Conservation (phyloP, 2,113 vertebrate species). For the Protobothrops flavoviridis region DNA sequence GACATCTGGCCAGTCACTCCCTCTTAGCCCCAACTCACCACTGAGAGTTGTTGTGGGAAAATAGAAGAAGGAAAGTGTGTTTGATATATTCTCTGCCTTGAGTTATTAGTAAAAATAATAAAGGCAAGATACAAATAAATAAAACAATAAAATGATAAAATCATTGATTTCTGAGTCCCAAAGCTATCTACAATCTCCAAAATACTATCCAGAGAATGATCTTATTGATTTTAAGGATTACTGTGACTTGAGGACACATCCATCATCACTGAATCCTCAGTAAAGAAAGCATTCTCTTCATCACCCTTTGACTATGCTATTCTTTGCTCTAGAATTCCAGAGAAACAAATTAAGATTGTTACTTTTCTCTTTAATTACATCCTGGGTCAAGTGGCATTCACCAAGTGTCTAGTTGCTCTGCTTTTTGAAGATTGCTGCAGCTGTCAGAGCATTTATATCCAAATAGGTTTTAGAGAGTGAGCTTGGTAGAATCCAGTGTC, state of each 20-base stretch:
- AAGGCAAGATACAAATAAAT: too few species aligned
- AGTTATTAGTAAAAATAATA: too few species aligned
- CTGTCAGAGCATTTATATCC: neutral
- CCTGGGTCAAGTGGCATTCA: neutral
- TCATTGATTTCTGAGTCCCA: neutral
- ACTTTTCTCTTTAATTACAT: neutral
- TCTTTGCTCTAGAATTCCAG: neutral
- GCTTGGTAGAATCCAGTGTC: neutral
- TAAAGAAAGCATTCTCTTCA: neutral
- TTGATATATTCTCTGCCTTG: too few species aligned
- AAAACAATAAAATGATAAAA: neutral
- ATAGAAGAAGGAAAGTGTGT: too few species aligned
- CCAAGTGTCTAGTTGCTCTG: neutral
- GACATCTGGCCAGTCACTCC: neutral
- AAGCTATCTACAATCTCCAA: neutral
- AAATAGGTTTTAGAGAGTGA: neutral
- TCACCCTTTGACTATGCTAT: neutral
- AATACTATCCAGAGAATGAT: neutral
- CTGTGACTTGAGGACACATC: neutral
- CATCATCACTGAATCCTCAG: neutral
- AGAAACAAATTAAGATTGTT: neutral
- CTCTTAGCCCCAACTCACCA: neutral
- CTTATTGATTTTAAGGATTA: neutral
- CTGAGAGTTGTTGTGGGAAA: neutral
- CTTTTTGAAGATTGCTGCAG: neutral